A percentile compares a stretch with the other conserved stretches of the same genome.
These are phyloP conservation scores for Formica exsecta DNA, from an alignment of 1,140 invertebrate species.

Conservation along the genomic window DNA sequence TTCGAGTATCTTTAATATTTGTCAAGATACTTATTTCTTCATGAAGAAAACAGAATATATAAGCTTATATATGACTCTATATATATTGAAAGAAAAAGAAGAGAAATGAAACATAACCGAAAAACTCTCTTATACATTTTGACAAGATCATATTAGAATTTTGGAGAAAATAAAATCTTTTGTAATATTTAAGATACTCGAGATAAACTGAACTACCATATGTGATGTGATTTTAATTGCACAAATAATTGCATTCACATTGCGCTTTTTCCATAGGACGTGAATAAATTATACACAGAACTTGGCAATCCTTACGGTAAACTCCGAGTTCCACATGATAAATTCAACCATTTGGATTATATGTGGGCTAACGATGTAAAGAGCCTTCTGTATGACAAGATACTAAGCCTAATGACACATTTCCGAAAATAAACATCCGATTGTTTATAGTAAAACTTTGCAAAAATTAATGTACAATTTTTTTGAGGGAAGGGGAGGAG, in stretches of 20 bases:
- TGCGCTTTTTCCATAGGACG: conserved; percentile 77
- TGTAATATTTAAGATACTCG: conserved; percentile 3
- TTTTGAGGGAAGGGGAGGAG: too few species aligned
- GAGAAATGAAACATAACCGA: too few species aligned
- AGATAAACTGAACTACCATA: background rate
- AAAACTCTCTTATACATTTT: too few species aligned
- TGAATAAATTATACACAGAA: conserved; percentile 80
- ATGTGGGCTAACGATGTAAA: conserved; percentile 89
- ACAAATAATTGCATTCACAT: background rate
- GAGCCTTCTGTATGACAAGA: conserved; percentile 87
- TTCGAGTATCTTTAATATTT: background rate
- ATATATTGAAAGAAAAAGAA: background rate
- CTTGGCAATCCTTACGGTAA: conserved; percentile 86
- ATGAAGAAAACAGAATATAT: background rate
- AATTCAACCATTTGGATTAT: conserved; percentile 90
- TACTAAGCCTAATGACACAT: conserved; percentile 34
- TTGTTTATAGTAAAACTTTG: too few species aligned
- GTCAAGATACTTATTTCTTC: background rate
- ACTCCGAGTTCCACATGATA: conserved; percentile 85
- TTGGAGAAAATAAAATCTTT: background rate
- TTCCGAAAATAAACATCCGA: background rate
- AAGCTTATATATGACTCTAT: background rate
- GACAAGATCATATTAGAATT: background rate
- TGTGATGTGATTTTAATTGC: background rate
- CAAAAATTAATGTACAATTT: background rate